Evolutionary conservation across 1,140 invertebrate species (phyloP).

Genomic region (Colletes latitarsis): DNA sequence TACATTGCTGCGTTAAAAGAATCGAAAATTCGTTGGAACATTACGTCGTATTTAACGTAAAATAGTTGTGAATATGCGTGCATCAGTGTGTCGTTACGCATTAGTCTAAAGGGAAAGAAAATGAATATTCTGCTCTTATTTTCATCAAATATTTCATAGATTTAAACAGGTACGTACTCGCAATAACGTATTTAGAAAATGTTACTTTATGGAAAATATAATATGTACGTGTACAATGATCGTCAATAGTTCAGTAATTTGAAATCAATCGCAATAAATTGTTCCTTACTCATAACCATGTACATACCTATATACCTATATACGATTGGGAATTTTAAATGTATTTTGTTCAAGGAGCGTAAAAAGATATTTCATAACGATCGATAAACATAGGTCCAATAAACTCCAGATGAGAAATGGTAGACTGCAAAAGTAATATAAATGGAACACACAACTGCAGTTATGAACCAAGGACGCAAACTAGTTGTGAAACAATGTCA

Average conservation of each 20-base stretch:
- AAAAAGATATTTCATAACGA: not conserved
- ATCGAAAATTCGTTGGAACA: not conserved
- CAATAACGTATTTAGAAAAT: not conserved
- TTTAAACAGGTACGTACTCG: not conserved
- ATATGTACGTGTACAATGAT: not conserved
- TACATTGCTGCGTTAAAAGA: not conserved
- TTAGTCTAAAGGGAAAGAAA: not conserved
- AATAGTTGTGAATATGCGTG: not conserved
- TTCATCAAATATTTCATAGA: not conserved
- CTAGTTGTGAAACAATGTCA: conserved; percentile 51
- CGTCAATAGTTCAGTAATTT: not conserved
- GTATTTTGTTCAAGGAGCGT: not conserved
- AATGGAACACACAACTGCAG: conserved; percentile 31
- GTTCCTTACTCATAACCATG: not conserved
- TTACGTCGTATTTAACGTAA: not conserved
- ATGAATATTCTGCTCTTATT: not conserved
- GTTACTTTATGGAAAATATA: not conserved
- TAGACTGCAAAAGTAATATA: conserved; percentile 52
- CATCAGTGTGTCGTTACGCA: not conserved
- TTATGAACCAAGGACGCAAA: conserved; percentile 48
- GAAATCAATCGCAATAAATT: not conserved
- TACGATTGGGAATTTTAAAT: not conserved
- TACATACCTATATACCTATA: too few species aligned
- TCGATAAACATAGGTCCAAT: not conserved
- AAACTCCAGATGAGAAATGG: conserved; percentile 33